A percentile compares a stretch with the other conserved stretches of the same genome.
Conservation (phyloP, 2,888 invertebrate genomes). For the Bhutanitis thaidina region DNA sequence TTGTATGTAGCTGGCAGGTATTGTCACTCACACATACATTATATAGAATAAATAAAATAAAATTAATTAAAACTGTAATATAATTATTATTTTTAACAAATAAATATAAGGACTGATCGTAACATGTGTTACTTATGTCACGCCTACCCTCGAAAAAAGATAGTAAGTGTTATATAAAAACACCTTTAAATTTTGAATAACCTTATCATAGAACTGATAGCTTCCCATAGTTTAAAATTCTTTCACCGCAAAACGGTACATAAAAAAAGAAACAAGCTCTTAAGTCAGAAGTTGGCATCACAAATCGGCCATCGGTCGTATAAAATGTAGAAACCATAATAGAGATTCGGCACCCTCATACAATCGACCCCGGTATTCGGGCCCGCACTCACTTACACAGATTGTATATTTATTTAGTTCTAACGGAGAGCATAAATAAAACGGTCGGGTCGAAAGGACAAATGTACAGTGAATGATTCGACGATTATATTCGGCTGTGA, state of each 20-base stretch:
- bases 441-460: slow-evolving; percentile 35
- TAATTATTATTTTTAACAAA: no score
- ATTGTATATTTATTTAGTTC: slow-evolving; percentile 39
- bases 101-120: no score
- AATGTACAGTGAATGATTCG: slow-evolving; percentile 59
- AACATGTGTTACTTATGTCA: no score
- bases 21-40: no score
- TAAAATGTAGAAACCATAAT: slow-evolving; percentile 21
- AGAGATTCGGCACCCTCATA: slow-evolving; percentile 35
- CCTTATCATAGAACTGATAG: not conserved
- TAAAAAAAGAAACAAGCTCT: slow-evolving; percentile 13
- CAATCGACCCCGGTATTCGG: slow-evolving; percentile 33
- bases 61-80: no score
- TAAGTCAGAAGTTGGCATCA: slow-evolving; percentile 13
- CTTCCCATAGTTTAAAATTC: not conserved
- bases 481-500: slow-evolving; percentile 58
- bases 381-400: slow-evolving; percentile 30
- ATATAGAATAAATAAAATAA: no score
- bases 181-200: no score
- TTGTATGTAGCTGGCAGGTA: no score
- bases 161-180: no score
- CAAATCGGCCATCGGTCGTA: slow-evolving; percentile 4
- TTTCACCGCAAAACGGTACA: not conserved
- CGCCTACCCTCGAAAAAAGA: no score
- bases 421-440: slow-evolving; percentile 37